Evolutionary conservation across 2,113 vertebrate genomes (phyloP), one percentile per base, ranked within the genome.

Genomic region (Stercorarius parasiticus): DNA sequence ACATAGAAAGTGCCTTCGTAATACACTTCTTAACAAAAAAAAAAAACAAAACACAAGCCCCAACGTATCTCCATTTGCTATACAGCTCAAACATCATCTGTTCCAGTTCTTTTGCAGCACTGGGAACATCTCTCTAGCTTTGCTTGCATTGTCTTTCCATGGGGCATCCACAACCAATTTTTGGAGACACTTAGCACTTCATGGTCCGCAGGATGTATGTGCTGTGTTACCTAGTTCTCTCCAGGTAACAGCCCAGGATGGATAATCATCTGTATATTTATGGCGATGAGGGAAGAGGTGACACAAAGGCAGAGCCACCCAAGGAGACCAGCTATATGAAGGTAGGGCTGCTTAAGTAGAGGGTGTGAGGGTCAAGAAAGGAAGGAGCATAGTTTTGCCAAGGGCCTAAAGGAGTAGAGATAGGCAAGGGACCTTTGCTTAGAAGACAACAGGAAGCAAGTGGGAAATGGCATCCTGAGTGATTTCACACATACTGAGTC

Each of bases 171-270:
- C 13, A 86, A 47, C 13, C 25, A 55, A 5, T 42, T 86, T 78
- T 42, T 86, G 32, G 64, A 83, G 62, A 50, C 8, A 22, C 7
- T 70, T 34, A 64, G 58, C 27, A 42, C 22, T 70, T 52, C 14
- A 27, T 14, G 18, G 15, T 49, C 27, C 3, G 2, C 11, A 52
- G 16, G 11, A 34, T 1, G 0, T 10, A 18, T 1, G 4, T 16
- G 16, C 9, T 62, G 4, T 9, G 5, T 66, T 77, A 53, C 6
- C 34, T 49, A 42, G 34, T 26, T 38, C 59, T 43, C 13, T 18
- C 30, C 23, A 40, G 27, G 11, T 49, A 56, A 53, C 38, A 62
- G 27, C 73, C 26, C 34, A 21, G 45, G 21, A n/a, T 45, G 38
- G 32, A 53, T 52, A 65, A n/a, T 38, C 38, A 45, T 40, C 27